These are phyloP conservation scores for Actinia tenebrosa DNA, from an alignment of 64 coral and sea anemone species.

Conservation along the genomic window DNA sequence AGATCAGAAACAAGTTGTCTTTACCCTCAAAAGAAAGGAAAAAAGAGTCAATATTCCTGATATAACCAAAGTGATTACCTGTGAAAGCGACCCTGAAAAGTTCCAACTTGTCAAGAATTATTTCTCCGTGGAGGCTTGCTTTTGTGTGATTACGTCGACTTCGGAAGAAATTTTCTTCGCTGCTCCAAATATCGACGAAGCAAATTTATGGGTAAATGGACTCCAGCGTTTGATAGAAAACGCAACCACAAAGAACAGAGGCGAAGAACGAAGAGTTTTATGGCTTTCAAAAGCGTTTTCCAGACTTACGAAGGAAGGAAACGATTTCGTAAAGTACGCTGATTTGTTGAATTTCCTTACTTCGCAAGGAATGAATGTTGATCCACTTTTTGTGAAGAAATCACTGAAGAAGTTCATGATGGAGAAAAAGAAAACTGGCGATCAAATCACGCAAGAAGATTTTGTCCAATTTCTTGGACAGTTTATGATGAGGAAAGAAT, in stretches of 20 bases:
- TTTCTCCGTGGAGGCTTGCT: neutral
- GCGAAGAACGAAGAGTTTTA: conserved; percentile 17
- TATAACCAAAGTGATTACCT: neutral
- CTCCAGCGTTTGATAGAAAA: conserved; percentile 31
- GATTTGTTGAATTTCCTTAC: conserved; percentile 17
- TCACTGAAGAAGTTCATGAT: conserved; percentile 1
- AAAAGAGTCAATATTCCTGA: neutral
- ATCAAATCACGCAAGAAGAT: conserved; percentile 28
- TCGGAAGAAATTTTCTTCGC: neutral
- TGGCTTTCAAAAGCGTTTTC: conserved; percentile 39
- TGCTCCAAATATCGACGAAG: neutral
- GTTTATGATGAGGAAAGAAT: conserved; percentile 20
- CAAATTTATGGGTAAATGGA: conserved; percentile 39
- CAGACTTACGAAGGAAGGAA: conserved; percentile 6
- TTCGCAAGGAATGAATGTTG: neutral
- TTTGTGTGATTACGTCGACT: neutral
- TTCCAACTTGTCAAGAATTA: neutral
- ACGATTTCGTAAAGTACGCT: conserved; percentile 10
- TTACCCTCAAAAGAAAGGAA: neutral
- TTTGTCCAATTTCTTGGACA: conserved; percentile 27
- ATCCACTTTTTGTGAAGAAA: conserved; percentile 8
- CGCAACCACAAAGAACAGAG: neutral
- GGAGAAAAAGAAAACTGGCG: neutral
- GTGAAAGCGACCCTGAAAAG: neutral
- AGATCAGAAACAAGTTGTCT: conserved; percentile 1